Percentiles rank a stretch among this genome's conserved stretches.
phyloP scores from a whole-genome alignment of 2,888 invertebrate species.

The Eupithecia subfuscata region DNA sequence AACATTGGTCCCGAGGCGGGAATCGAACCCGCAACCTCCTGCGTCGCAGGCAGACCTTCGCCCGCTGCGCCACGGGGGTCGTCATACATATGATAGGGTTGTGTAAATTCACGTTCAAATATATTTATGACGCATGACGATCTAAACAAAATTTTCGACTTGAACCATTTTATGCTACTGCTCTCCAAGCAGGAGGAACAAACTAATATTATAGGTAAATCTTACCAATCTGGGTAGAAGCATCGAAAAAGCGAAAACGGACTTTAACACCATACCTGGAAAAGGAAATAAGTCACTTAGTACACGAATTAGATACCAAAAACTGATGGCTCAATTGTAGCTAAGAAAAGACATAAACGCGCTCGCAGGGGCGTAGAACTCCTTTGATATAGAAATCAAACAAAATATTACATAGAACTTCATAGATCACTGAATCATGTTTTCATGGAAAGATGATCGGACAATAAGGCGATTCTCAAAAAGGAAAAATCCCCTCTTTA shows the following conservation, averaged over 20 bases:
- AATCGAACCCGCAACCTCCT: too few species aligned
- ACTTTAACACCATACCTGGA: slow-evolving; percentile 26
- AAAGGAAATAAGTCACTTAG: slow-evolving; percentile 5
- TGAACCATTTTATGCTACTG: not conserved
- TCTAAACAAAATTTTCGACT: not conserved
- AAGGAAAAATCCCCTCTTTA: too few species aligned
- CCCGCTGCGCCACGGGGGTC: too few species aligned
- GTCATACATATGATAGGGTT: not conserved
- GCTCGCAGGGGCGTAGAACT: slow-evolving; percentile 32
- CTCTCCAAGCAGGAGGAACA: not conserved
- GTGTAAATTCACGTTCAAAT: not conserved
- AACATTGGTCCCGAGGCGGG: too few species aligned
- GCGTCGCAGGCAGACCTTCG: too few species aligned
- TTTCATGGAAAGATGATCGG: not conserved
- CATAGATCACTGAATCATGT: not conserved
- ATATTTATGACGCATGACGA: not conserved
- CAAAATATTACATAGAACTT: too few species aligned
- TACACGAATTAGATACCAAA: not conserved
- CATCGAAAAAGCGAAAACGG: not conserved
- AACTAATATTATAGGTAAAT: not conserved
- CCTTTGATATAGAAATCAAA: slow-evolving; percentile 18
- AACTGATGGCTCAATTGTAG: not conserved
- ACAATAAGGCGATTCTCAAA: not conserved
- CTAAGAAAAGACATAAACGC: slow-evolving; percentile 32
- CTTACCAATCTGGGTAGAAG: slow-evolving; percentile 8